Evolutionary conservation across 2,888 invertebrate genomes (phyloP).

Genomic region (Xanthia icteritia): DNA sequence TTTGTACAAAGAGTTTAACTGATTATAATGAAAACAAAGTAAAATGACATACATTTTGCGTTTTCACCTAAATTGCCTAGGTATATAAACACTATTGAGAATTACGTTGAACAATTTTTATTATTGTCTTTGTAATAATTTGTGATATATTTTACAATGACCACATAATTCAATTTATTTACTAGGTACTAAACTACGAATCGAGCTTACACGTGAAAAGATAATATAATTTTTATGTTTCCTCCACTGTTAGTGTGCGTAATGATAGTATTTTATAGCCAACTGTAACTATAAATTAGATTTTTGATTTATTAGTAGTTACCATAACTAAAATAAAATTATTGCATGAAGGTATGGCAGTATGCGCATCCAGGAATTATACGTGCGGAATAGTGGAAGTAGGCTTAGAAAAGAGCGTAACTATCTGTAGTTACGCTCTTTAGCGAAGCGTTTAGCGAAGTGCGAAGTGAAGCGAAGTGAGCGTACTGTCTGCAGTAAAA

Average conservation of each 20-base stretch:
- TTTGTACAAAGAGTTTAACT: not conserved
- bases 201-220: slow-evolving; percentile 84
- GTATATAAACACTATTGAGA: slow-evolving; percentile 3
- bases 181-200: slow-evolving; percentile 78
- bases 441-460: no score
- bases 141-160: slow-evolving; percentile 65
- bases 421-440: no score
- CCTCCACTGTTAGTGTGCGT: slow-evolving; percentile 77
- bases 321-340: slow-evolving; percentile 56
- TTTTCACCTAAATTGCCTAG: not conserved
- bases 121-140: slow-evolving; percentile 40
- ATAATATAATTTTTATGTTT: slow-evolving; percentile 88
- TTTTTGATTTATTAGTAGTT: slow-evolving; percentile 83
- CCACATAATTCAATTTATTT: slow-evolving; percentile 76
- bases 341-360: slow-evolving; percentile 48
- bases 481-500: no score
- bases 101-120: slow-evolving; percentile 28
- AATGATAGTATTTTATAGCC: slow-evolving; percentile 82
- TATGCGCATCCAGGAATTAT: slow-evolving; percentile 3
- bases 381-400: slow-evolving; percentile 4
- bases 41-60: no score
- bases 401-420: no score
- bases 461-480: no score
- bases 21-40: not conserved
- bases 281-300: slow-evolving; percentile 84